Base-by-base conservation (phyloP, 2,797 vertebrate species). In the Odontamblyopus lacepedii region DNA sequence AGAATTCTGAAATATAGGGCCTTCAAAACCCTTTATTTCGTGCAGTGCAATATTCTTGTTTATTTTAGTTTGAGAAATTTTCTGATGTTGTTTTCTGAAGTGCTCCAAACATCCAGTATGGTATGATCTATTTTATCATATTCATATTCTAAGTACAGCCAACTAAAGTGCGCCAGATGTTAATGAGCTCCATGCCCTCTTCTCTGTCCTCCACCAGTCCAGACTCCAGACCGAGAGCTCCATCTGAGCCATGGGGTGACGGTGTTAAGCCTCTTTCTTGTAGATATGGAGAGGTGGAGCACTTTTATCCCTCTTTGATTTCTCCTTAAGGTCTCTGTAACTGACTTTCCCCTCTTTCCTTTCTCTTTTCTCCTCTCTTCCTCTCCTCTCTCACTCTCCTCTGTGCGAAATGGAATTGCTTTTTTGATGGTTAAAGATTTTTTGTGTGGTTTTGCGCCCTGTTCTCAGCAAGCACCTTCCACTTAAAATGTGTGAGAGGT, bases 371-470 rank as follows among this genome's bases (percentile, higher is more conserved):
- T 7, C 32, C 6, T 35, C 32, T 7, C 32, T 35, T 35, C 32
- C 32, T 35, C 32, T 35, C 32, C 1, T 7, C 6, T 35, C 32
- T 35, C 51, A n/a, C n/a, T 18, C 19, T n/a, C 50, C n/a, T n/a
- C 86, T 85, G 85, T 90, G 86, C 84, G 88, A 90, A 91, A 92
- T 92, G 86, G 92, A 93, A 94, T 93, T 91, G 89, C 91, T 90
- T 91, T 91, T 88, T 88, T 79, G 78, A 92, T 92, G 50, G 83
- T 92, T 88, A 86, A 88, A 91, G 86, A 83, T 91, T 90, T 38
- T 92, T 90, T 83, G 88, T 84, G 89, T 88, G 62, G 75, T 79
- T 79, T 63, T 83, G 84, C 73, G 86, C 76, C 72, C 81, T 82
- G 85, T 80, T 74, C 84, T 87, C 73, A 75, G 74, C 68, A 78